Percentiles rank a stretch among this genome's conserved stretches.
phyloP scores from a whole-genome alignment of 2,888 invertebrate species.

The Lasius platythorax region DNA sequence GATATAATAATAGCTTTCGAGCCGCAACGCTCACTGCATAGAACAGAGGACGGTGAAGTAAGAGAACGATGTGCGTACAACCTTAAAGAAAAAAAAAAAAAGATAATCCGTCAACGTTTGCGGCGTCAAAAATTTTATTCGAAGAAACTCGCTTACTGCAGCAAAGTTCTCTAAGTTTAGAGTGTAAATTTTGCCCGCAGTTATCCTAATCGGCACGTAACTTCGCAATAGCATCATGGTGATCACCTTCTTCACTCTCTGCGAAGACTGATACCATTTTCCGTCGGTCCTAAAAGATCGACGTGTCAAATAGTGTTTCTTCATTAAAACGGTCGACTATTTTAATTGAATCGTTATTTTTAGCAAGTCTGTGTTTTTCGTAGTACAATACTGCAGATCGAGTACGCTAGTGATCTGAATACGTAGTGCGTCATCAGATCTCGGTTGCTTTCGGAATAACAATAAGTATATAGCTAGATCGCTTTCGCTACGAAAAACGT shows the following conservation, averaged over 20 bases:
- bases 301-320: not conserved
- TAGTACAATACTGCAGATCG: not conserved
- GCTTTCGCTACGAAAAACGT: not conserved
- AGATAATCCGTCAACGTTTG: not conserved
- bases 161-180: constrained; percentile 76
- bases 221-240: constrained; percentile 72
- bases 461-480: not conserved
- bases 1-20: not conserved
- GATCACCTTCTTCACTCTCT: constrained; percentile 71
- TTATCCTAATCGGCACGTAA: constrained; percentile 71
- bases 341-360: not conserved
- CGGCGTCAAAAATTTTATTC: not conserved
- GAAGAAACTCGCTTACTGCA: constrained; percentile 69
- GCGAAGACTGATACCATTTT: constrained; percentile 74
- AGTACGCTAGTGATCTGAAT: not conserved
- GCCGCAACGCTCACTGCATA: constrained; percentile 58
- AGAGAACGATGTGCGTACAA: constrained; percentile 75
- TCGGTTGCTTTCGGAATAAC: not conserved
- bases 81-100: constrained; percentile 67
- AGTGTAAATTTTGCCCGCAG: constrained; percentile 74
- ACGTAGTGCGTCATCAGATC: not conserved
- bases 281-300: constrained; percentile 62
- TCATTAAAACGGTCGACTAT: not conserved
- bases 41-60: constrained; percentile 77
- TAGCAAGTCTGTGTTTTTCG: not conserved